Conservation (phyloP, 2,888 invertebrate genomes). For the Dryobotodes eremita region DNA sequence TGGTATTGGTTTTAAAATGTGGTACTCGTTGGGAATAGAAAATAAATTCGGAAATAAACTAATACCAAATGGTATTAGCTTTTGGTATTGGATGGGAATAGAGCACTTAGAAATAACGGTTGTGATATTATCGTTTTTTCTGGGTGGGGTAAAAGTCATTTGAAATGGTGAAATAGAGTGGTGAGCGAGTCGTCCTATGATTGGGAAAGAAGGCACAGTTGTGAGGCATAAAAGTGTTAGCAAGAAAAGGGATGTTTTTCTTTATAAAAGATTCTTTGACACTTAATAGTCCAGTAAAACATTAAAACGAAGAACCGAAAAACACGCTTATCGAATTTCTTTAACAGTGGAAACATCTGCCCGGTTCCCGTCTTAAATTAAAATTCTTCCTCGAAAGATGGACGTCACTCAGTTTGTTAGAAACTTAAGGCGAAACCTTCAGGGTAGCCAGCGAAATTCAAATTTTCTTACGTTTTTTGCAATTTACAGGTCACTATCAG, state of each 20-base stretch:
- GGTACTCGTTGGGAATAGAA: too few species aligned
- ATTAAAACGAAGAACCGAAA: conserved; percentile 9
- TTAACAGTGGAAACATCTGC: conserved; percentile 44
- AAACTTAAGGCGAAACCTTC: too few species aligned
- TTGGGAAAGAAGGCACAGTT: neutral
- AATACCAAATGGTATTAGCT: too few species aligned
- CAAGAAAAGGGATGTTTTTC: neutral
- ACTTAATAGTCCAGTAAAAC: conserved; percentile 13
- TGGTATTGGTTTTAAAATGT: too few species aligned
- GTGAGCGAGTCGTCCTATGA: neutral
- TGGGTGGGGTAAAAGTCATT: neutral
- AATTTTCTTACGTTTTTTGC: too few species aligned
- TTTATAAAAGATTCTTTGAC: conserved; percentile 10
- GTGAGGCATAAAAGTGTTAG: neutral
- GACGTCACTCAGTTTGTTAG: conserved; percentile 45
- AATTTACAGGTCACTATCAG: too few species aligned
- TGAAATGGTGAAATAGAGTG: neutral
- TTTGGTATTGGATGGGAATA: too few species aligned
- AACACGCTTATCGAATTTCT: conserved; percentile 27
- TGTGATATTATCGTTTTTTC: neutral
- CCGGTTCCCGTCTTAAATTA: conserved; percentile 39
- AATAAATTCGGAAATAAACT: too few species aligned
- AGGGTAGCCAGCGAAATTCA: too few species aligned
- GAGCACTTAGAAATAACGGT: too few species aligned
- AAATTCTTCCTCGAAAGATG: conserved; percentile 42